phyloP scores from a whole-genome alignment of 2,797 vertebrate genomes.

The Rhodeus uyekii region DNA sequence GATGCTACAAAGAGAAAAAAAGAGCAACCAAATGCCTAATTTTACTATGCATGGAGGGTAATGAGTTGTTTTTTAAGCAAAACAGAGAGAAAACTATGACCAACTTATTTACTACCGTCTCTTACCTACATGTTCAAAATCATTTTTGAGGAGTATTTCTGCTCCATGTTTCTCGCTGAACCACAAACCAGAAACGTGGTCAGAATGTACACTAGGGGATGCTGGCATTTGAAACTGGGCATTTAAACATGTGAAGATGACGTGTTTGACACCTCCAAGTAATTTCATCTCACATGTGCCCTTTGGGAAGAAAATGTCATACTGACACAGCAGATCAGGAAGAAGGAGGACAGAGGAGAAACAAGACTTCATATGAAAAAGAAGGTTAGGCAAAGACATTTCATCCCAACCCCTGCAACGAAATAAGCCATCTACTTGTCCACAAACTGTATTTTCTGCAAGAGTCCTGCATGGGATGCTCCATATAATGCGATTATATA shows the following conservation, averaged over 20 bases:
- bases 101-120: background rate
- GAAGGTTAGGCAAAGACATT: slow-evolving; percentile 25
- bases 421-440: background rate
- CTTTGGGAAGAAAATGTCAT: slow-evolving; percentile 69
- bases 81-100: background rate
- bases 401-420: background rate
- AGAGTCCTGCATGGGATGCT: too few relatives aligned
- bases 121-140: background rate
- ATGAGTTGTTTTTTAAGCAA: slow-evolving; percentile 54
- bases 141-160: background rate
- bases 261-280: slow-evolving; percentile 62
- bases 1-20: slow-evolving; percentile 63
- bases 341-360: slow-evolving; percentile 19
- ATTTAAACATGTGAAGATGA: slow-evolving; percentile 65
- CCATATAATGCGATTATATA: too few relatives aligned
- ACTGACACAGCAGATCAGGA: slow-evolving; percentile 52
- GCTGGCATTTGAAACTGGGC: slow-evolving; percentile 63
- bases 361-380: slow-evolving; percentile 10
- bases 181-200: slow-evolving; percentile 47
- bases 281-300: slow-evolving; percentile 64
- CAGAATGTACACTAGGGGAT: slow-evolving; percentile 30
- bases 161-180: slow-evolving; percentile 1
- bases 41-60: slow-evolving; percentile 68
- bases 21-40: slow-evolving; percentile 68
- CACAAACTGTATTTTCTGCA: too few relatives aligned